Evolutionary conservation across 2,797 vertebrate species (phyloP).

Genomic region (Scomberomorus guttatus): DNA sequence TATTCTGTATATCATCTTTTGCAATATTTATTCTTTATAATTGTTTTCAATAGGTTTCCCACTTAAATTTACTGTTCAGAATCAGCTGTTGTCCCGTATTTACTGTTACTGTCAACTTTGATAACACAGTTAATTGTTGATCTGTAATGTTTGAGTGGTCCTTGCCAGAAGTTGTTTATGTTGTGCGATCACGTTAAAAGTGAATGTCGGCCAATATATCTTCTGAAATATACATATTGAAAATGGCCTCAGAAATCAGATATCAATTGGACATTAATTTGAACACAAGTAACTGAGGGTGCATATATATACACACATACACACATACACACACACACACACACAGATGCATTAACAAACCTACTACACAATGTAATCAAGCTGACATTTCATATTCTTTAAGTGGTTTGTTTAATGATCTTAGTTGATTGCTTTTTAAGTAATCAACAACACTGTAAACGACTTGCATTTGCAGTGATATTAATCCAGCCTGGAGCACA

Average conservation of each 20-base stretch:
- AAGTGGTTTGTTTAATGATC: slow-evolving; percentile 34
- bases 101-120: not conserved
- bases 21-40: not conserved
- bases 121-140: not conserved
- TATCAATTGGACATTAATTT: slow-evolving; percentile 31
- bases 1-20: no score
- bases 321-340: slow-evolving; percentile 1
- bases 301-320: not conserved
- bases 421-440: slow-evolving; percentile 40
- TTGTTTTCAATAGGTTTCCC: not conserved
- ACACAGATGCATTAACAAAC: slow-evolving; percentile 13
- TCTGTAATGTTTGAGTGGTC: not conserved
- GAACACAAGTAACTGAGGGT: slow-evolving; percentile 16
- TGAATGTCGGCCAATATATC: not conserved
- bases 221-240: not conserved
- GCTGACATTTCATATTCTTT: slow-evolving; percentile 42
- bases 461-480: slow-evolving; percentile 8
- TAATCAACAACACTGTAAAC: slow-evolving; percentile 39
- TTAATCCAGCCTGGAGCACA: slow-evolving; percentile 1
- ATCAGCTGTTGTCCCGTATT: not conserved
- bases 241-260: not conserved
- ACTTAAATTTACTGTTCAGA: not conserved
- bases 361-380: slow-evolving; percentile 33
- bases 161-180: not conserved
- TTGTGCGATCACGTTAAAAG: slow-evolving; percentile 5